Base-by-base conservation (phyloP, 1,140 invertebrate genomes). In the Caerostris extrusa region DNA sequence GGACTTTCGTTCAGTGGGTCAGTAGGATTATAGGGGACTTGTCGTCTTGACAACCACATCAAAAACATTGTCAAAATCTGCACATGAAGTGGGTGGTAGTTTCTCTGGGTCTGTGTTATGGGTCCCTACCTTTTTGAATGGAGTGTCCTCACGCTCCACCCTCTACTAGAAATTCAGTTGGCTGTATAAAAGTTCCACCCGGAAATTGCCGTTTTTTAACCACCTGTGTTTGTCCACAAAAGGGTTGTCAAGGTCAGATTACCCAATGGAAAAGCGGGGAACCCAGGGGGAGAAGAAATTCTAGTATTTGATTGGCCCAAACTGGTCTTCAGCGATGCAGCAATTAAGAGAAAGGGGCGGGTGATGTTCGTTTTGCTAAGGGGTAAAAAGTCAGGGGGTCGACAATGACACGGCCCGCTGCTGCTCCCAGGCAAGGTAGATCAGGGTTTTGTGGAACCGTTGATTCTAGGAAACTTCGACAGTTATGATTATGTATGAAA, bases 201-300 rank as follows among this genome's bases (percentile, higher is more conserved):
- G 91, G 91, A 92, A 92, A 92, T 86, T 67, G 58, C 57, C 91
- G 50, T 83, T 92, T 92, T 90, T 92, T 82, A 92, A 86, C 77
- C 91, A 92, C 82, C 91, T 92, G 91, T 92, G 91, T 92, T 92
- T 92, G 91, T 92, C 82, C 61, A 92, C 82, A 92, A 92, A 92
- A 34, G 91, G 91, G 91, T 92, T 92, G 91, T 92, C 91, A 92
- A 92, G 91, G 91, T 92, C 91, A 92, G 55, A 2, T 82, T 67
- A 50, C 69, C 91, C 81, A 92, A 85, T 85, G 82, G 50, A 56
- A 86, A 56, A 92, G 17, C 53, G 82, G 90, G 90, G 64, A 86
- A 85, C 91, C 60, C 57, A 86, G 82, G 82, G 89, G 71, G 82
- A 69, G 53, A 17, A 10, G 12, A 56, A 61, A 86, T 57, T 7